These are phyloP conservation scores for Hemithea aestivaria DNA, from an alignment of 2,888 invertebrate species.

Conservation along the genomic window DNA sequence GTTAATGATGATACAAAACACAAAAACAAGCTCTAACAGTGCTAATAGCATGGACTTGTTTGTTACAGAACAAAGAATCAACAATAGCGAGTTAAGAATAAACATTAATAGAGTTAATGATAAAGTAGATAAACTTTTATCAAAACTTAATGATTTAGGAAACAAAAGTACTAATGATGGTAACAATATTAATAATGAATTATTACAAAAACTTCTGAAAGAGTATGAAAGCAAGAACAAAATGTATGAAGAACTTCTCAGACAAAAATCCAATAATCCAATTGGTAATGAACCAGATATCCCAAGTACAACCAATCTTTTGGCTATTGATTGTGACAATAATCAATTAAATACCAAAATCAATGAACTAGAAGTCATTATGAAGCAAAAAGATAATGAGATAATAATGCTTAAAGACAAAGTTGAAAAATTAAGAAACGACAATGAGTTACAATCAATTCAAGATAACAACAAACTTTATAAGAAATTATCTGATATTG, in stretches of 20 bases:
- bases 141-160: conserved; percentile 43
- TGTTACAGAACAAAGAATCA: conserved; percentile 62
- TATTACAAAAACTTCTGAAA: conserved; percentile 52
- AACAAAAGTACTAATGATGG: conserved; percentile 27
- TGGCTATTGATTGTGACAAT: conserved; percentile 10
- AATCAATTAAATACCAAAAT: conserved; percentile 31
- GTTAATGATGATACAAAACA: conserved; percentile 43
- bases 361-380: conserved; percentile 31
- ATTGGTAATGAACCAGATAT: conserved; percentile 10
- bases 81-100: conserved; percentile 62
- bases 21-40: conserved; percentile 22
- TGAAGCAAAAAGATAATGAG: conserved; percentile 37
- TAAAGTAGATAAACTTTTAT: conserved; percentile 53
- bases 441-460: conserved; percentile 21
- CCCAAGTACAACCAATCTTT: conserved; percentile 5
- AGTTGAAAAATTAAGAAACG: conserved; percentile 31
- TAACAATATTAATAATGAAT: conserved; percentile 42
- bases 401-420: conserved; percentile 40
- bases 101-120: conserved; percentile 60
- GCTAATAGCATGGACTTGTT: conserved; percentile 45
- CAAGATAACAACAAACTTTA: conserved; percentile 28
- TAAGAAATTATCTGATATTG: conserved; percentile 35
- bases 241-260: conserved; percentile 54
- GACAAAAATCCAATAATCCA: conserved; percentile 33
- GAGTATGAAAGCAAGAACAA: conserved; percentile 70